Evolutionary conservation across 1,140 invertebrate genomes (phyloP).

Genomic region (Drosophila auraria): DNA sequence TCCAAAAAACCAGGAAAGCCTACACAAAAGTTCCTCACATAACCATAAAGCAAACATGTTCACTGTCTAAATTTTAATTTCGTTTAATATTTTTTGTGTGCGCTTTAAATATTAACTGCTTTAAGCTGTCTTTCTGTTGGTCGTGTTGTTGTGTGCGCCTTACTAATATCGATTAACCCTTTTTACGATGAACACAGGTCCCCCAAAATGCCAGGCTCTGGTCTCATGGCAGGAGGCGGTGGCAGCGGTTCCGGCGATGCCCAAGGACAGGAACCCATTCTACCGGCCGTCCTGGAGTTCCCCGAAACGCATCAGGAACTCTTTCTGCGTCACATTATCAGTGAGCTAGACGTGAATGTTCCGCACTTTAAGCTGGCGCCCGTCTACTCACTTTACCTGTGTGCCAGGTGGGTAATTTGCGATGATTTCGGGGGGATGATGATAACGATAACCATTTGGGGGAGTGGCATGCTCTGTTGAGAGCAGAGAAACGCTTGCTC

Average conservation of each 20-base stretch:
- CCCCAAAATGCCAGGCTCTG: conserved; percentile 72
- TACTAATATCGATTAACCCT: conserved; percentile 55
- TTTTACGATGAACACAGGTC: conserved; percentile 48
- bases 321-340: conserved; percentile 94
- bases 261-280: conserved; percentile 92
- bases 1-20: conserved; percentile 33
- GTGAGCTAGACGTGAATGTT: conserved; percentile 93
- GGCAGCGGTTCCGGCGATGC: conserved; percentile 62
- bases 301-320: conserved; percentile 97
- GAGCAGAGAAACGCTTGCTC: conserved; percentile 4
- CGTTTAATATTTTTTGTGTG: conserved; percentile 32
- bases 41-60: conserved; percentile 17
- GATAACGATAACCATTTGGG: background rate
- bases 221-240: conserved; percentile 59
- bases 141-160: conserved; percentile 17
- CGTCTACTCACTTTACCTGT: conserved; percentile 97
- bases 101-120: conserved; percentile 33
- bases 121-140: conserved; percentile 5
- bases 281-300: conserved; percentile 97
- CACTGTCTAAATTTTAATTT: conserved; percentile 29
- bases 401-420: conserved; percentile 87
- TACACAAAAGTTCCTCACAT: conserved; percentile 21
- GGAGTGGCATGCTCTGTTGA: conserved; percentile 5
- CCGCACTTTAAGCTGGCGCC: conserved; percentile 95
- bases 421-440: background rate